These are phyloP conservation scores for Macropis europaea DNA, from an alignment of 2,888 invertebrate species.

Conservation along the genomic window DNA sequence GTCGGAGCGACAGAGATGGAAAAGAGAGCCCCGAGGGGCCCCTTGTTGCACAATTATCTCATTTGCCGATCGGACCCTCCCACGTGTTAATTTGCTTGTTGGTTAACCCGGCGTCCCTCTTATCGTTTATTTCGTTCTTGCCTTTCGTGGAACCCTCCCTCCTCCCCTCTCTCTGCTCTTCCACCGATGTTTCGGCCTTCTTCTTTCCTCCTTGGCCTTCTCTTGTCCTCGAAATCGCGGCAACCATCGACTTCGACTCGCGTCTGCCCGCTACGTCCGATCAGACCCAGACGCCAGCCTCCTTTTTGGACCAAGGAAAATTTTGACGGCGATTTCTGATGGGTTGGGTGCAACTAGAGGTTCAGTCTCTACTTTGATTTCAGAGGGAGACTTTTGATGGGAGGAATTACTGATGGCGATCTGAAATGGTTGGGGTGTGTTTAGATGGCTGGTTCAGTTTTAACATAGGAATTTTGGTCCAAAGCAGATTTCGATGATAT, in stretches of 20 bases:
- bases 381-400: too few species aligned
- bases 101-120: slow-evolving; percentile 66
- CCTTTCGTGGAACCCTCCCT: slow-evolving; percentile 63
- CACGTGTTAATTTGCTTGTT: slow-evolving; percentile 80
- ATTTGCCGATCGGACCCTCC: slow-evolving; percentile 78
- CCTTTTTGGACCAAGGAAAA: too few species aligned
- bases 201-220: slow-evolving; percentile 41
- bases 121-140: slow-evolving; percentile 68
- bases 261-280: slow-evolving; percentile 16
- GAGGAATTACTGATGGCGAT: too few species aligned
- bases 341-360: too few species aligned
- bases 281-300: neutral
- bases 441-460: too few species aligned
- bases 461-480: too few species aligned
- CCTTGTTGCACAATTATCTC: slow-evolving; percentile 76
- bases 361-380: too few species aligned
- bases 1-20: neutral
- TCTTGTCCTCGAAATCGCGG: slow-evolving; percentile 49
- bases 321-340: too few species aligned
- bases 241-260: slow-evolving; percentile 39
- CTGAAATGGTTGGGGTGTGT: too few species aligned
- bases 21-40: slow-evolving; percentile 47
- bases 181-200: too few species aligned
- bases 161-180: slow-evolving; percentile 11
- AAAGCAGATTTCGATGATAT: too few species aligned